A percentile compares a stretch with the other conserved stretches of the same genome.
These are phyloP conservation scores for Miichthys miiuy DNA, from an alignment of 2,797 vertebrate genomes.

Conservation along the genomic window DNA sequence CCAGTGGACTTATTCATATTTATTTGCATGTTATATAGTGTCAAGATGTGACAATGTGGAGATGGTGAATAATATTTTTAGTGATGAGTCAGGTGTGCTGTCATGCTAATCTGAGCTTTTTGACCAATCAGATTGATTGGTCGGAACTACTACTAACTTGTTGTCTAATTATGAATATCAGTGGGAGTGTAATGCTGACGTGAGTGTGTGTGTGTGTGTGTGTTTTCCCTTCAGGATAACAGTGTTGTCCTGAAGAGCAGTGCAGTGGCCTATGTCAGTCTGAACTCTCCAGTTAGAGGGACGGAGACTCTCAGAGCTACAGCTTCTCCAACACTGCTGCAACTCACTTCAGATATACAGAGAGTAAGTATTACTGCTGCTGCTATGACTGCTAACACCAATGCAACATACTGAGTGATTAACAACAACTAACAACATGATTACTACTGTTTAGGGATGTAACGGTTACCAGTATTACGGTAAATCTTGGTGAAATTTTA, in stretches of 20 bases:
- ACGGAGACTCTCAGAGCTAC: constrained; percentile 86
- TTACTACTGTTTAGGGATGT: no score
- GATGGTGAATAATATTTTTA: no score
- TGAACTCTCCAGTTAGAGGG: constrained; percentile 88
- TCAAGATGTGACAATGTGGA: no score
- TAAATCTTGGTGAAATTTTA: no score
- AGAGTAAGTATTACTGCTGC: constrained; percentile 54
- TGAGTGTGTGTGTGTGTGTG: constrained; percentile 8
- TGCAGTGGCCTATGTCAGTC: constrained; percentile 91
- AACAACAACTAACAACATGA: no score
- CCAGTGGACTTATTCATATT: no score
- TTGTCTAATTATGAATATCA: background rate
- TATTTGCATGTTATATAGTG: no score
- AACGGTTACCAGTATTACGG: no score
- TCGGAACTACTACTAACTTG: no score
- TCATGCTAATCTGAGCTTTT: no score
- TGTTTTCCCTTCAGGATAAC: constrained; percentile 87
- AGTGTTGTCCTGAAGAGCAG: constrained; percentile 89
- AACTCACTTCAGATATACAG: constrained; percentile 89
- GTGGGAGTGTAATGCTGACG: background rate
- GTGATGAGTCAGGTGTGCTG: no score
- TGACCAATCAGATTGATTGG: no score
- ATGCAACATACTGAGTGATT: background rate
- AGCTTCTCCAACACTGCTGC: constrained; percentile 92
- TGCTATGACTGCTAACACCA: background rate